A percentile compares a stretch with the other conserved stretches of the same genome.
Conservation (phyloP, 2,797 vertebrate species). For the Meda fulgida region DNA sequence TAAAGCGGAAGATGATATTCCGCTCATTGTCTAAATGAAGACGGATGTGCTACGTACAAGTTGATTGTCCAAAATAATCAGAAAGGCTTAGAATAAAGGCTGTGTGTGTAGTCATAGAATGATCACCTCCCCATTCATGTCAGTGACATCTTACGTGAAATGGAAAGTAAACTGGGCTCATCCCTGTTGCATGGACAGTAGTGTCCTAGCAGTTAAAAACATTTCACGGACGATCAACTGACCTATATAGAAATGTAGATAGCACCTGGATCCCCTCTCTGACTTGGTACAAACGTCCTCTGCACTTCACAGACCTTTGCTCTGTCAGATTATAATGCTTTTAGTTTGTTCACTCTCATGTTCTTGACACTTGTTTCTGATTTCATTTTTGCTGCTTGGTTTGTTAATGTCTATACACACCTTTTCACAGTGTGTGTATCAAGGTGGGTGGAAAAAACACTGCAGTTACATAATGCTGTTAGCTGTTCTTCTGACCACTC, state of each 20-base stretch:
- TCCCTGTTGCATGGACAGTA: no score
- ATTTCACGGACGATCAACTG: neutral
- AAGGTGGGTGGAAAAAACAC: neutral
- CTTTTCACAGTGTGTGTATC: neutral
- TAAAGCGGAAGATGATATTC: neutral
- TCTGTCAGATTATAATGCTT: neutral
- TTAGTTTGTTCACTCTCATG: neutral
- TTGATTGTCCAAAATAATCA: neutral
- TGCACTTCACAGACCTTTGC: neutral
- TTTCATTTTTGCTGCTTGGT: neutral
- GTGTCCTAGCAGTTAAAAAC: neutral
- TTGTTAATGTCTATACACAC: neutral
- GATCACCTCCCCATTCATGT: neutral
- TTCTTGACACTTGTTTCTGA: neutral
- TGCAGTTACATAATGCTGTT: constrained; percentile 8
- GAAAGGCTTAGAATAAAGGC: neutral
- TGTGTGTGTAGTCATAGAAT: neutral
- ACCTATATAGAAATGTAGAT: neutral
- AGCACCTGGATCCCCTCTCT: neutral
- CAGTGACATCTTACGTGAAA: neutral
- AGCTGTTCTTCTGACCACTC: constrained; percentile 20
- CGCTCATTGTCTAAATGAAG: neutral
- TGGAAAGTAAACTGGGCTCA: neutral
- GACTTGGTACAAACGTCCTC: neutral
- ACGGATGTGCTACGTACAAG: neutral